Percentiles rank a stretch among this genome's conserved stretches.
These are phyloP conservation scores for Oophaga pumilio DNA, from an alignment of 2,113 vertebrate species.

Conservation along the genomic window DNA sequence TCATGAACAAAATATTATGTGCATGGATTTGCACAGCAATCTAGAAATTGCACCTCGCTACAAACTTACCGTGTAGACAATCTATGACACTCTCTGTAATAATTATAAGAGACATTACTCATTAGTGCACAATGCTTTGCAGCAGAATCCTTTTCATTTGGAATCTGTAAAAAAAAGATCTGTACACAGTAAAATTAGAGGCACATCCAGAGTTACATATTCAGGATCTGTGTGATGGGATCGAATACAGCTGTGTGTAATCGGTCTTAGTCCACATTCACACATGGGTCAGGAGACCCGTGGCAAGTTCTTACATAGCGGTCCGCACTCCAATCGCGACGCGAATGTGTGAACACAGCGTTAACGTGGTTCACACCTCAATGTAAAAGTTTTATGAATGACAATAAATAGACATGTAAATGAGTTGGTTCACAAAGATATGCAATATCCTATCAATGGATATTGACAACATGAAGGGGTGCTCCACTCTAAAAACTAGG, in stretches of 20 bases:
- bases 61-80: too few relatives aligned
- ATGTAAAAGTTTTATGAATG: background rate
- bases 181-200: background rate
- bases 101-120: background rate
- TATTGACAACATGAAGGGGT: too few relatives aligned
- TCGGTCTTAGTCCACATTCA: background rate
- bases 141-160: too few relatives aligned
- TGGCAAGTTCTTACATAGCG: too few relatives aligned
- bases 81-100: background rate
- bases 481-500: too few relatives aligned
- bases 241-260: background rate
- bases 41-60: background rate
- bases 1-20: background rate
- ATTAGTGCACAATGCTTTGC: background rate
- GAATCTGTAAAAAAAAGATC: too few relatives aligned
- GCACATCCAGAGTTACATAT: background rate
- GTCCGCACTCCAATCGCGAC: too few relatives aligned
- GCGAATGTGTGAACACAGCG: too few relatives aligned
- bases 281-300: too few relatives aligned
- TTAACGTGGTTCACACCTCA: background rate
- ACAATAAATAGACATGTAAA: too few relatives aligned
- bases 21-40: background rate
- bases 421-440: too few relatives aligned
- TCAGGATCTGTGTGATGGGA: background rate
- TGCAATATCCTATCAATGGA: too few relatives aligned